Evolutionary conservation across 1,140 invertebrate species (phyloP).

Genomic region (Hylaeus anthracinus): DNA sequence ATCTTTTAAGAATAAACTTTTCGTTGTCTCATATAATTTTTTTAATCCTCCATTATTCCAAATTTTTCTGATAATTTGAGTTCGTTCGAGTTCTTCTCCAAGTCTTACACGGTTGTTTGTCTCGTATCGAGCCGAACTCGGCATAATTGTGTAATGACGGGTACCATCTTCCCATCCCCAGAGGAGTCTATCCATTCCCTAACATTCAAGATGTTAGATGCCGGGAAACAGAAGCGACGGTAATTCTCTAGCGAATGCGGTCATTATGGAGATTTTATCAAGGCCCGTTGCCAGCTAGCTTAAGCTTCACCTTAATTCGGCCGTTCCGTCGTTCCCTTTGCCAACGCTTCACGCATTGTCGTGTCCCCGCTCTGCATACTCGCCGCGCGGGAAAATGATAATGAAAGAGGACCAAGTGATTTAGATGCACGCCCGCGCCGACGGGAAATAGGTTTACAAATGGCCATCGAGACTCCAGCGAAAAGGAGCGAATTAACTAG

Average conservation of each 20-base stretch:
- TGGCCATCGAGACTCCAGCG: background rate
- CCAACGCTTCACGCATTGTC: conserved; percentile 56
- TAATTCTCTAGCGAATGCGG: conserved; percentile 72
- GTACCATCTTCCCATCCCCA: conserved; percentile 46
- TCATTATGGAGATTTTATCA: conserved; percentile 78
- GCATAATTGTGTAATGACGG: conserved; percentile 72
- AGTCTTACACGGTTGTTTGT: conserved; percentile 53
- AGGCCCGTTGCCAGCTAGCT: conserved; percentile 68
- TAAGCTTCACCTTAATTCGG: conserved; percentile 67
- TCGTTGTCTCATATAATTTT: no score
- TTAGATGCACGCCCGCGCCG: conserved; percentile 1
- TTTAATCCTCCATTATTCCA: no score
- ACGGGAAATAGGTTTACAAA: conserved; percentile 7
- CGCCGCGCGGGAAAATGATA: conserved; percentile 33
- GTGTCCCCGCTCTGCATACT: conserved; percentile 3
- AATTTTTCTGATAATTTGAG: no score
- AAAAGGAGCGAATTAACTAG: background rate
- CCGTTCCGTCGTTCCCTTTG: conserved; percentile 63
- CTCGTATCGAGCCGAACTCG: conserved; percentile 67
- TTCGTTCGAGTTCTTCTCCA: no score
- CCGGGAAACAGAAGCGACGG: conserved; percentile 69
- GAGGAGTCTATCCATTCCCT: conserved; percentile 19
- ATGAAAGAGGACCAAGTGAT: conserved; percentile 42
- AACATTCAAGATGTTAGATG: conserved; percentile 54
- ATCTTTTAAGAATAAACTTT: no score